phyloP scores from a whole-genome alignment of 1,140 invertebrate species.

The Kradibia gibbosae region DNA sequence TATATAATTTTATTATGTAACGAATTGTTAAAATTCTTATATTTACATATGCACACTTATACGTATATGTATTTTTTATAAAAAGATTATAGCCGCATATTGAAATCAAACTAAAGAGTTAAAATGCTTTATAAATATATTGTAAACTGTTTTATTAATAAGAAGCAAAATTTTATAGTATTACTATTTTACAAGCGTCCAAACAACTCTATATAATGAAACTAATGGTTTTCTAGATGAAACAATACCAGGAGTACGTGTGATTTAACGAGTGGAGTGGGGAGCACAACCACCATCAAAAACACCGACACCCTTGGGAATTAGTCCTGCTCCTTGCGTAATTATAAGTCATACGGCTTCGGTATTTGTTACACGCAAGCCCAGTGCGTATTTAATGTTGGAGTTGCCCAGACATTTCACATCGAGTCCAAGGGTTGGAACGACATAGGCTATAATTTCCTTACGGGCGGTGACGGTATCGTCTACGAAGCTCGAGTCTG shows the following conservation, averaged over 20 bases:
- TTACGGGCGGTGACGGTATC: constrained; percentile 82
- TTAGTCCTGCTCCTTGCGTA: constrained; percentile 79
- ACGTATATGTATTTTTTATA: too few species aligned
- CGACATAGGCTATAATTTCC: constrained; percentile 61
- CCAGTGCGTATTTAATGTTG: constrained; percentile 72
- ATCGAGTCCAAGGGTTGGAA: constrained; percentile 79
- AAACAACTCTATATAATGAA: neutral
- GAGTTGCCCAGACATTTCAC: constrained; percentile 81
- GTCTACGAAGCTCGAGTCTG: constrained; percentile 86
- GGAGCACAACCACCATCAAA: constrained; percentile 74
- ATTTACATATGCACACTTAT: too few species aligned
- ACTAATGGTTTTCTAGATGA: constrained; percentile 19
- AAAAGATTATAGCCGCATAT: too few species aligned
- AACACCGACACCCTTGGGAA: constrained; percentile 65
- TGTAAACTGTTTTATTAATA: too few species aligned
- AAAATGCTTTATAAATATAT: too few species aligned
- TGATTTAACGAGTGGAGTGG: constrained; percentile 77
- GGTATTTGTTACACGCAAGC: constrained; percentile 73
- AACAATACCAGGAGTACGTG: constrained; percentile 54
- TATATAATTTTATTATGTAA: too few species aligned
- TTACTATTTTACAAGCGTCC: too few species aligned
- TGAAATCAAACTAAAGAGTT: too few species aligned
- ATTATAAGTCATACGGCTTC: constrained; percentile 83
- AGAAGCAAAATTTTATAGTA: too few species aligned
- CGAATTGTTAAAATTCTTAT: too few species aligned